Evolutionary conservation across 2,888 invertebrate species (phyloP).

Genomic region (Drosophila imparisetae): DNA sequence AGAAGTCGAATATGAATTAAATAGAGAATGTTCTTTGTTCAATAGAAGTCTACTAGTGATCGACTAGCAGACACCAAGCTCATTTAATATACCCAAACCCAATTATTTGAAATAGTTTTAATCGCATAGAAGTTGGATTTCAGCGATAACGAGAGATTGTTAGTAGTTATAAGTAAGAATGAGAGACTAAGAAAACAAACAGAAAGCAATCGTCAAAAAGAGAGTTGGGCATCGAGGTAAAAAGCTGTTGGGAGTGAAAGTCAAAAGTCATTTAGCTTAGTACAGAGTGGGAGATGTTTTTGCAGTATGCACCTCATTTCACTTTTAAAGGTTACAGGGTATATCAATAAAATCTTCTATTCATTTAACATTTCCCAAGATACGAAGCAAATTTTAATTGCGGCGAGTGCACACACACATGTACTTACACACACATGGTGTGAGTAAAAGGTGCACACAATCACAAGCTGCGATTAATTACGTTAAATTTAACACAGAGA

Average conservation of each 20-base stretch:
- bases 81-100: background rate
- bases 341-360: constrained; percentile 11
- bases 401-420: constrained; percentile 6
- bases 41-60: background rate
- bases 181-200: background rate
- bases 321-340: constrained; percentile 1
- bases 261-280: background rate
- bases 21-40: constrained; percentile 32
- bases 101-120: background rate
- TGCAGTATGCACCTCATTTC: background rate
- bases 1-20: constrained; percentile 4
- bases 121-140: background rate
- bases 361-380: constrained; percentile 22
- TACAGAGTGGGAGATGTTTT: background rate
- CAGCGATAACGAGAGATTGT: background rate
- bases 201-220: background rate
- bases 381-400: constrained; percentile 19
- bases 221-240: background rate
- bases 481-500: constrained; percentile 24
- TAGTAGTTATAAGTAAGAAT: background rate
- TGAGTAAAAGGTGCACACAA: constrained; percentile 5
- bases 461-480: constrained; percentile 41
- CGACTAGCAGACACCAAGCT: background rate
- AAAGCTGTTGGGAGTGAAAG: background rate
- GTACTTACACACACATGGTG: background rate